A percentile compares a stretch with the other conserved stretches of the same genome.
These are phyloP conservation scores for Mesorhabditis belari DNA, from an alignment of 2,888 invertebrate genomes.

Conservation along the genomic window DNA sequence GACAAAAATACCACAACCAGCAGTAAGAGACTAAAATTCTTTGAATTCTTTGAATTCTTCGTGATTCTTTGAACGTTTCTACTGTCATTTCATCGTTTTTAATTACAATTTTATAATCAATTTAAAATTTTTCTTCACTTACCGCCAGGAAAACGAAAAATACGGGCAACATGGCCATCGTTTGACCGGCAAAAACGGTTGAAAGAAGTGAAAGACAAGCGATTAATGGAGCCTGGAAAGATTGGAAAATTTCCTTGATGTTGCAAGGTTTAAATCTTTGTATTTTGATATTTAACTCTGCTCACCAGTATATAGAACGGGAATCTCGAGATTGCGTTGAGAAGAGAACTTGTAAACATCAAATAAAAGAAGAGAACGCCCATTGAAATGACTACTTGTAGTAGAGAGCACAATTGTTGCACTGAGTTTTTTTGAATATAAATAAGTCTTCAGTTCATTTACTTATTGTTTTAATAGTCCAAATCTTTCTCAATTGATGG, in stretches of 20 bases:
- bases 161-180: background rate
- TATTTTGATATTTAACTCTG: too few relatives aligned
- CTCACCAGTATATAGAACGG: background rate
- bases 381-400: background rate
- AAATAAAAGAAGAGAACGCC: background rate
- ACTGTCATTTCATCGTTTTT: too few relatives aligned
- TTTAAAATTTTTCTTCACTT: too few relatives aligned
- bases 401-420: background rate
- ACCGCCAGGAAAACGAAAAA: background rate
- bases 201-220: background rate
- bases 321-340: background rate
- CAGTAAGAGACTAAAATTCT: background rate
- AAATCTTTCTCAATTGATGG: too few relatives aligned
- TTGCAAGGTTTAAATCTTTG: too few relatives aligned
- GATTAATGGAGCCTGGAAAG: background rate
- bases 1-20: constrained; percentile 24
- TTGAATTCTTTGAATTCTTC: background rate
- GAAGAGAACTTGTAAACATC: background rate
- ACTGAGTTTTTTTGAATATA: background rate
- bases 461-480: background rate
- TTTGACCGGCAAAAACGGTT: background rate
- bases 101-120: too few relatives aligned
- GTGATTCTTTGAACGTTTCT: too few relatives aligned
- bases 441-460: background rate
- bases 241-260: too few relatives aligned